These are phyloP conservation scores for Gambusia affinis DNA, from an alignment of 2,113 vertebrate genomes.

Conservation along the genomic window DNA sequence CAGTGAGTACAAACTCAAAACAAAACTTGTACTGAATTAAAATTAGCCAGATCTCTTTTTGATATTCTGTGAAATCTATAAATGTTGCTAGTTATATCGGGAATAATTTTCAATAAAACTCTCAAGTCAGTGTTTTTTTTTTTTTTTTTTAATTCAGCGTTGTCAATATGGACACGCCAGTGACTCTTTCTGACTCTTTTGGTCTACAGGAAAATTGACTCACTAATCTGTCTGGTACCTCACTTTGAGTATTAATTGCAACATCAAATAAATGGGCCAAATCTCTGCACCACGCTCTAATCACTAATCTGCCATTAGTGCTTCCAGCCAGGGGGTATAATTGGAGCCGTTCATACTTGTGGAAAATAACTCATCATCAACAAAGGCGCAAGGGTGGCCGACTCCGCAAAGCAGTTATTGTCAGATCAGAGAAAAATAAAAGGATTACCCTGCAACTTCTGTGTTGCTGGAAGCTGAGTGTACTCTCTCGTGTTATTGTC, in stretches of 20 bases:
- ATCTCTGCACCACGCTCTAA: constrained; percentile 66
- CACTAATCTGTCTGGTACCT: constrained; percentile 58
- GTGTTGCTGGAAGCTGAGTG: background rate
- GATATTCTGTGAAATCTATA: background rate
- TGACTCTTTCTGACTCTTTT: constrained; percentile 16
- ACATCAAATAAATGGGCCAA: constrained; percentile 69
- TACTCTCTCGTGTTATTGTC: constrained; percentile 1
- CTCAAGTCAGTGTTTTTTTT: background rate
- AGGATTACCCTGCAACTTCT: constrained; percentile 38
- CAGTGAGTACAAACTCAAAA: constrained; percentile 1
- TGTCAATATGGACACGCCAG: background rate
- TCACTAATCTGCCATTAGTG: constrained; percentile 70
- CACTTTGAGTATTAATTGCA: constrained; percentile 55
- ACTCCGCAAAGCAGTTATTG: constrained; percentile 34
- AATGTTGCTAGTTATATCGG: background rate
- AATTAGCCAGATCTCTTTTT: background rate
- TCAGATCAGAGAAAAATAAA: constrained; percentile 36
- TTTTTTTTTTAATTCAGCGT: background rate
- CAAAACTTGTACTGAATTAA: constrained; percentile 17
- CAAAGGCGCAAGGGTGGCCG: constrained; percentile 61
- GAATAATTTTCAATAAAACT: background rate
- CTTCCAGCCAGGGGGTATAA: constrained; percentile 66
- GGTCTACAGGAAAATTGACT: constrained; percentile 38
- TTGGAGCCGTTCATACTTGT: constrained; percentile 48
- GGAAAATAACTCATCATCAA: constrained; percentile 66